Evolutionary conservation across 2,888 invertebrate species (phyloP).

Genomic region (Cephus pygmeus): DNA sequence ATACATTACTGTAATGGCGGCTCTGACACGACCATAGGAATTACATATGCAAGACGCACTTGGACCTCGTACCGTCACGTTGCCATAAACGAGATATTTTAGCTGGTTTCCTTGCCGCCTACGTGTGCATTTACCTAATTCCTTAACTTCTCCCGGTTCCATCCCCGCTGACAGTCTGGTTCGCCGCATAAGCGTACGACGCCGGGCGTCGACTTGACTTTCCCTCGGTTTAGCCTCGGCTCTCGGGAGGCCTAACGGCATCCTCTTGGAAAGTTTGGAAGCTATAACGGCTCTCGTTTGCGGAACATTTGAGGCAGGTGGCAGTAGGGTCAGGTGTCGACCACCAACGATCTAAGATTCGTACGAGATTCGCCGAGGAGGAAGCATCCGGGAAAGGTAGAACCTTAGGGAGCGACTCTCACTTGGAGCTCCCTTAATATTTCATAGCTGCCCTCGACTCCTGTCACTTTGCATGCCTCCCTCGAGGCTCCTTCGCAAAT

Average conservation of each 20-base stretch:
- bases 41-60: conserved; percentile 61
- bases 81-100: conserved; percentile 60
- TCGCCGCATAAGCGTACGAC: background rate
- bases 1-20: conserved; percentile 56
- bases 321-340: background rate
- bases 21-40: conserved; percentile 49
- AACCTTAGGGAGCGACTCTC: conserved; percentile 36
- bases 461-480: conserved; percentile 12
- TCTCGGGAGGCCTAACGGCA: background rate
- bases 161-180: background rate
- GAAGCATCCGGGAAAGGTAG: background rate
- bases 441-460: conserved; percentile 33
- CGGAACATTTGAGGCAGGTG: background rate
- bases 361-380: background rate
- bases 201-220: background rate
- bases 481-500: conserved; percentile 17
- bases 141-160: background rate
- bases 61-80: conserved; percentile 59
- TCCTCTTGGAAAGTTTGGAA: background rate
- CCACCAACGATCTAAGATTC: background rate
- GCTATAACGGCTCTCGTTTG: background rate
- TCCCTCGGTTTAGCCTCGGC: background rate
- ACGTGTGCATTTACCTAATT: background rate
- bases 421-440: conserved; percentile 34
- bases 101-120: conserved; percentile 19